These are phyloP conservation scores for Myotis lucifugus DNA, from an alignment of 2,113 vertebrate species.

Conservation along the genomic window DNA sequence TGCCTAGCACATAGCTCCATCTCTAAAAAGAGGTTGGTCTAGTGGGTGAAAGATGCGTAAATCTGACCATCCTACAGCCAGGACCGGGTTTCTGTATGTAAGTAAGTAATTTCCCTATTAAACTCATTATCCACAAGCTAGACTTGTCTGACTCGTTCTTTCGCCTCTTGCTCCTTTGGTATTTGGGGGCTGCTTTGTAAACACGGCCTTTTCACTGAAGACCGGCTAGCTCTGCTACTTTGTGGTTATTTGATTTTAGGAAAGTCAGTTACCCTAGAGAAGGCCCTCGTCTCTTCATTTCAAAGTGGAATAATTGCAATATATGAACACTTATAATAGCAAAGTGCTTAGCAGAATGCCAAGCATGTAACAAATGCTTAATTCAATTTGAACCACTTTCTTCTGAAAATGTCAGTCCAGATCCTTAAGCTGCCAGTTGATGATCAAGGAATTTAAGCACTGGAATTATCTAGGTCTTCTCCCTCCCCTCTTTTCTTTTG, in stretches of 20 bases:
- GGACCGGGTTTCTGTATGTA: background rate
- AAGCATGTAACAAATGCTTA: background rate
- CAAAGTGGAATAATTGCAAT: background rate
- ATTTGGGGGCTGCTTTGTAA: background rate
- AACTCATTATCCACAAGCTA: background rate
- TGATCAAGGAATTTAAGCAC: background rate
- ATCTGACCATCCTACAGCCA: background rate
- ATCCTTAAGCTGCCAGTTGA: background rate
- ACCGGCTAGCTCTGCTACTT: background rate
- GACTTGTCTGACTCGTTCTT: background rate
- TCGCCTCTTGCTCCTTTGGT: background rate
- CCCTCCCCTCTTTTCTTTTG: background rate
- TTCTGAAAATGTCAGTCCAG: background rate
- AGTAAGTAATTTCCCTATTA: background rate
- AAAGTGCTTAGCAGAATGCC: background rate
- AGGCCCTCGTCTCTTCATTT: background rate
- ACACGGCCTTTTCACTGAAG: background rate
- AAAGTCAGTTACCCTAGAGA: background rate
- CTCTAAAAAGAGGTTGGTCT: background rate
- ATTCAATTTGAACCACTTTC: background rate
- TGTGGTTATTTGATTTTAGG: background rate
- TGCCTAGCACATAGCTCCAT: background rate
- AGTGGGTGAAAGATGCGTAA: background rate
- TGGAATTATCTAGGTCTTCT: background rate
- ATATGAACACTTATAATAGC: background rate